Evolutionary conservation across 1,140 invertebrate genomes (phyloP), one percentile per base, ranked within the genome.

Genomic region (Caenorhabditis inopinata): DNA sequence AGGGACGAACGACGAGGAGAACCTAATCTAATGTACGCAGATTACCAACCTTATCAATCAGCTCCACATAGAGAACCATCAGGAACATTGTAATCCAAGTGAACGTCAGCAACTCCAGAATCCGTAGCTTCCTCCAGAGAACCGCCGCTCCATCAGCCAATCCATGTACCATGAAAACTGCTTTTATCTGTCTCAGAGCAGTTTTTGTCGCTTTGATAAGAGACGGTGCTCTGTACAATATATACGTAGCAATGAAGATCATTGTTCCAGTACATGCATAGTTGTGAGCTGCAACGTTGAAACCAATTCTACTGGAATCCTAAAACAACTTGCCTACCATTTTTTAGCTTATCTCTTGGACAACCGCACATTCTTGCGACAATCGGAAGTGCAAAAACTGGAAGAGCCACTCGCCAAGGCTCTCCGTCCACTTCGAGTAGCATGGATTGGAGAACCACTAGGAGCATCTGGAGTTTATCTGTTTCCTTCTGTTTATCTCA

Each of bases 331-430:
- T 42, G 38, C 27, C n/a, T 32, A 58, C 53, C 87, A 7, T 89
- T 82, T n/a, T 88, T 88, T 35, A 91, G 85, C 42, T 89, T 86
- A 14, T 88, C 84, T 1, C 89, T 82, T 14, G 91, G 90, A 42
- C 90, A 87, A 58, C 89, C 89, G 51, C 87, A 86, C 25, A 91
- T 82, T 49, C 90, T 84, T 9, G 90, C 90, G 74, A 91, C 84
- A 25, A 91, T 88, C 1, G 91, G 91, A 16, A 90, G 82, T 5
- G 89, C 87, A 86, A 91, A 91, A 0, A 90, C 85, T 1, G 89
- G 86, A 1, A 91, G 85, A 14, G 90, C 80, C 21, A 88, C 82
- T 53, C 88, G 85, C 51, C 86, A 85, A 12, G 85, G 82, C 83
- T 89, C 89, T 74, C 89, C 88, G 68, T 89, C 88, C 7, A 91